Evolutionary conservation across 2,113 vertebrate genomes (phyloP).

Genomic region (Nycticryphes semicollaris): DNA sequence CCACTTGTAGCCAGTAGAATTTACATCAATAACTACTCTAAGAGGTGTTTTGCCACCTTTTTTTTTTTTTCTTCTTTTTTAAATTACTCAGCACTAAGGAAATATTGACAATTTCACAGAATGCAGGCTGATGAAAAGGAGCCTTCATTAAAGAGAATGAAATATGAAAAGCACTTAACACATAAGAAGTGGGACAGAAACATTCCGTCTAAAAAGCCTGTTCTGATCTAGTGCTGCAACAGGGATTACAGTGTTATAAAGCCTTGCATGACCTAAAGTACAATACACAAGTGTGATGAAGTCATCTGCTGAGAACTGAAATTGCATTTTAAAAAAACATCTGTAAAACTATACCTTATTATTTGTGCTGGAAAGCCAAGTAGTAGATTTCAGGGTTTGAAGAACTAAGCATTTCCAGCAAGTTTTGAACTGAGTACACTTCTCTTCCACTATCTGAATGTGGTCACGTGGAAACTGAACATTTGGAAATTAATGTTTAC

Average conservation of each 20-base stretch:
- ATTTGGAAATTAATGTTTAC: background rate
- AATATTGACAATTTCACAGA: background rate
- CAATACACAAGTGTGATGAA: background rate
- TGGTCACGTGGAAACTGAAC: background rate
- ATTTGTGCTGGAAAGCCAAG: background rate
- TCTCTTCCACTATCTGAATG: background rate
- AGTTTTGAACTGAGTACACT: background rate
- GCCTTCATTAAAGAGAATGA: background rate
- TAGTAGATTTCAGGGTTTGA: background rate
- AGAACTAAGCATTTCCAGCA: background rate
- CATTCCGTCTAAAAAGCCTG: background rate
- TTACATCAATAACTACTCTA: background rate
- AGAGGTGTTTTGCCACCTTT: background rate
- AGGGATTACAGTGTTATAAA: background rate
- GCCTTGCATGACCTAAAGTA: background rate
- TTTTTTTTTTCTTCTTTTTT: background rate
- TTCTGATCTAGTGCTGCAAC: background rate
- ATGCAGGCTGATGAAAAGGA: background rate
- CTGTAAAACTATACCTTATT: background rate
- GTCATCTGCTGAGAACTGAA: background rate
- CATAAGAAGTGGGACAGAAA: background rate
- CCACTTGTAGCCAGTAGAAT: background rate
- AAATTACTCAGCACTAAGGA: background rate
- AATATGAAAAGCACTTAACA: background rate
- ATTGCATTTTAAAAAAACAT: background rate